phyloP scores from a whole-genome alignment of 2,113 vertebrate species.

The Psittacula cyanocephala region DNA sequence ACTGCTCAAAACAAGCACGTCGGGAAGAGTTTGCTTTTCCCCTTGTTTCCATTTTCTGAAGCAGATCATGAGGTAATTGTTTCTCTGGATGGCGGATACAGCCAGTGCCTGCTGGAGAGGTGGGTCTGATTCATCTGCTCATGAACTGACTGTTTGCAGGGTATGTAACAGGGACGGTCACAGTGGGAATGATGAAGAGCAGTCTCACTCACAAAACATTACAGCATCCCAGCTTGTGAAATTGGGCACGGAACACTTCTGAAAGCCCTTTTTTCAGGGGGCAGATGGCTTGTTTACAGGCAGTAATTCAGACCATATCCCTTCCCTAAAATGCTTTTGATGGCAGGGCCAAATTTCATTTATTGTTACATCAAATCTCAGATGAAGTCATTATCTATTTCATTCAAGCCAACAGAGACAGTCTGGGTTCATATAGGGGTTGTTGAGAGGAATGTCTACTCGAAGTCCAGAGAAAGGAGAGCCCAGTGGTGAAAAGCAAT shows the following conservation, averaged over 20 bases:
- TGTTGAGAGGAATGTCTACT: not conserved
- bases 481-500: accelerated
- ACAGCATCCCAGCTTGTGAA: not conserved
- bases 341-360: not conserved
- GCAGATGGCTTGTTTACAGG: not conserved
- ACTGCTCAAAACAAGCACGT: not conserved
- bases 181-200: not conserved
- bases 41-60: not conserved
- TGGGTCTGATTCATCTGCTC: not conserved
- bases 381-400: not conserved
- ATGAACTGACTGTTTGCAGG: not conserved
- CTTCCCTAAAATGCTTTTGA: not conserved
- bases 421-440: not conserved
- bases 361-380: not conserved
- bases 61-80: slow-evolving; percentile 2
- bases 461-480: not conserved
- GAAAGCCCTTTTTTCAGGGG: not conserved
- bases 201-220: not conserved
- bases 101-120: not conserved
- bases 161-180: not conserved
- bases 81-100: not conserved
- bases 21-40: not conserved
- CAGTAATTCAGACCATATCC: not conserved
- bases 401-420: not conserved
- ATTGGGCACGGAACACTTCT: not conserved